These are phyloP conservation scores for Drosophila ustulata DNA, from an alignment of 2,888 invertebrate species.

Conservation along the genomic window DNA sequence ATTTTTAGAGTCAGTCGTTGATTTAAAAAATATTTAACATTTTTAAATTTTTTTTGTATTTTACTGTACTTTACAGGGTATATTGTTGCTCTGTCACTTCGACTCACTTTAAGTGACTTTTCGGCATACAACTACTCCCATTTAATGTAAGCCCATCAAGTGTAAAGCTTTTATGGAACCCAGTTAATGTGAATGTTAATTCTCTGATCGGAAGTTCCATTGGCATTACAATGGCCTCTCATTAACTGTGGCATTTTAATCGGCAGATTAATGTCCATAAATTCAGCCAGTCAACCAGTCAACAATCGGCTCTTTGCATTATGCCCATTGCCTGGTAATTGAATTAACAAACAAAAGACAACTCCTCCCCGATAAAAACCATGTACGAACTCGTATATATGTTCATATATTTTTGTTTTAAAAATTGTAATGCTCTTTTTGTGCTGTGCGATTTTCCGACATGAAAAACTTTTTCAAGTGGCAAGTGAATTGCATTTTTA, in stretches of 20 bases:
- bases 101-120: not conserved
- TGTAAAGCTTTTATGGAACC: slow-evolving; percentile 3
- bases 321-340: slow-evolving; percentile 41
- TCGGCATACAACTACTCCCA: not conserved
- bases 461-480: slow-evolving; percentile 48
- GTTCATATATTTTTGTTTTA: not conserved
- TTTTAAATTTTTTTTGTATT: too few relatives aligned
- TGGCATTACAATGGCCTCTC: slow-evolving; percentile 24
- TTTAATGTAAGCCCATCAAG: slow-evolving; percentile 19
- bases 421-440: slow-evolving; percentile 38
- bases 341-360: slow-evolving; percentile 47
- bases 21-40: too few relatives aligned
- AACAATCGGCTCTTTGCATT: slow-evolving; percentile 17
- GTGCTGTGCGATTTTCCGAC: slow-evolving; percentile 12
- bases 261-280: slow-evolving; percentile 14
- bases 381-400: not conserved
- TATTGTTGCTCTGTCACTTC: not conserved
- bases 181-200: slow-evolving; percentile 24
- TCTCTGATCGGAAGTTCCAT: slow-evolving; percentile 3
- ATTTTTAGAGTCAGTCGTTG: too few relatives aligned
- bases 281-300: slow-evolving; percentile 22
- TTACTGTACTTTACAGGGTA: not conserved
- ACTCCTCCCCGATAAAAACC: not conserved
- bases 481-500: slow-evolving; percentile 44
- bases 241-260: slow-evolving; percentile 44